Evolutionary conservation across 1,140 invertebrate species (phyloP), one percentile per base, ranked within the genome.

Genomic region (Linepithema humile): DNA sequence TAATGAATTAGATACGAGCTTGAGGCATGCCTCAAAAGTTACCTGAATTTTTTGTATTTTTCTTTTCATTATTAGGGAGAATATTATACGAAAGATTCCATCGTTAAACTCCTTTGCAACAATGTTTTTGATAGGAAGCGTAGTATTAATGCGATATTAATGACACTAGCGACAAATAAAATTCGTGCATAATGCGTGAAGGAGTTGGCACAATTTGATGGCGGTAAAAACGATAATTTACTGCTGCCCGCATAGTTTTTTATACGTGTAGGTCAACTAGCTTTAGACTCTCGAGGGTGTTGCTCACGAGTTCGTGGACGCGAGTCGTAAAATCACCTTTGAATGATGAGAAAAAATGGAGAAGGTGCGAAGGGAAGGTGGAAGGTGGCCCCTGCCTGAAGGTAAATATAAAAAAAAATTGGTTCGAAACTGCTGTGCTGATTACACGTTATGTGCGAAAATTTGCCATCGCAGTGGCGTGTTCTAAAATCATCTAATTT

Each of bases 391-490:
- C 53, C 60, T 53, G 35, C 85, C 55, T 2, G 53, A 67, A 45
- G 77, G 84, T 57, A 57, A 55, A 57, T 53, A 35, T 67, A 83
- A 77, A 87, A 85, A 80, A 69, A 85, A 88, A 86, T 80, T 86
- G 60, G 64, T 84, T 65, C 78, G 70, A 90, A 92, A 90, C 89
- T 88, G 87, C 85, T 86, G 85, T 73, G 65, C 72, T 91, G 91
- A 92, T 92, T 92, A 91, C 74, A 92, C 72, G 88, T 87, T 91
- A 77, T 65, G 57, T 70, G 80, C 75, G 48, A 59, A 77, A 85
- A 87, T 87, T 29, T 74, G 48, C 57, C 62, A 50, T 67, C 65
- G 23, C 64, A 87, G 38, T 59, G 40, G 59, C 84, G 78, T 83
- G 55, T 53, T 20, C 4, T 7, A 9, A 57, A 5, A 12, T 6